Evolutionary conservation across 2,797 vertebrate species (phyloP).

Genomic region (Jordanella pulchra): DNA sequence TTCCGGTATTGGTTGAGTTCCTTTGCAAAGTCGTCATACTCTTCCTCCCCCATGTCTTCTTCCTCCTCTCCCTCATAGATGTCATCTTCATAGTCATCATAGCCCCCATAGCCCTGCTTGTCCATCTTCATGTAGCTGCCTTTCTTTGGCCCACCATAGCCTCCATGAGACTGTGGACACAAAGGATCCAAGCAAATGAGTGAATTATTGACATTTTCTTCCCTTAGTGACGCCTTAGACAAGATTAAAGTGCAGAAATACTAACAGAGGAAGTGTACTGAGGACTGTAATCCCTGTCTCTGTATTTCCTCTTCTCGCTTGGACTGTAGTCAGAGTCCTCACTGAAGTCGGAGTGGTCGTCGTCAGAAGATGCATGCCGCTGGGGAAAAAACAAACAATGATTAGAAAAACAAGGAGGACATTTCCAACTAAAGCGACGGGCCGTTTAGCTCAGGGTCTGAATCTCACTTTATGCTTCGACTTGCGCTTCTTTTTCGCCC

Average conservation of each 20-base stretch:
- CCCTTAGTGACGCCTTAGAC: not conserved
- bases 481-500: conserved; percentile 92
- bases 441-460: not conserved
- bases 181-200: not conserved
- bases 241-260: conserved; percentile 8
- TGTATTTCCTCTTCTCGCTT: conserved; percentile 89
- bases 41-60: conserved; percentile 87
- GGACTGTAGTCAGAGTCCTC: conserved; percentile 95
- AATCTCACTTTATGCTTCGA: conserved; percentile 92
- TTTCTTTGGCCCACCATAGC: conserved; percentile 82
- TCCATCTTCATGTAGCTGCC: conserved; percentile 89
- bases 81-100: conserved; percentile 91
- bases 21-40: conserved; percentile 92
- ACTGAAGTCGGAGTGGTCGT: conserved; percentile 91
- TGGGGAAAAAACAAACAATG: conserved; percentile 45
- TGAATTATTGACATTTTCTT: not conserved
- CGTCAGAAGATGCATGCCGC: conserved; percentile 94
- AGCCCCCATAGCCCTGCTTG: conserved; percentile 85
- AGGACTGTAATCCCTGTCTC: conserved; percentile 93
- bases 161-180: conserved; percentile 82
- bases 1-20: conserved; percentile 93
- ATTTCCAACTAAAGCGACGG: not conserved
- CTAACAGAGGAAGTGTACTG: conserved; percentile 86
- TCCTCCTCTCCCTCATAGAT: conserved; percentile 90
- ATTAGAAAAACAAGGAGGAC: not conserved